These are phyloP conservation scores for Xenus cinereus DNA, from an alignment of 2,113 vertebrate genomes.

Conservation along the genomic window DNA sequence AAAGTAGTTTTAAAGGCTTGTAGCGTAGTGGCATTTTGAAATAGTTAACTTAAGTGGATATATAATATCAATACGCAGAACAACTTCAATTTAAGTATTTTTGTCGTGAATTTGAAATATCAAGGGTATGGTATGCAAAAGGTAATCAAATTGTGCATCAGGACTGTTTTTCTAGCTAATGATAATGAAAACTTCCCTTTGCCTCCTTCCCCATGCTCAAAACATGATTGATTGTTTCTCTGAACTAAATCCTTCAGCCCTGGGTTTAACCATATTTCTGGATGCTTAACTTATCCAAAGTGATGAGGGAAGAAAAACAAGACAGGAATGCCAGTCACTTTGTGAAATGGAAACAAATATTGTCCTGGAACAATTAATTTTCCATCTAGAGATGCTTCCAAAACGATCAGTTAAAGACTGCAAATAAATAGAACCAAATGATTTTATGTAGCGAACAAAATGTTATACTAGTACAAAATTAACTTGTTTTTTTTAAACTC, in stretches of 20 bases:
- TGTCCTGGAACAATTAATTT: constrained; percentile 36
- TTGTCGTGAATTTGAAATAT: constrained; percentile 26
- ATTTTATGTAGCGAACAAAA: constrained; percentile 1
- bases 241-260: constrained; percentile 51
- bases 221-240: constrained; percentile 47
- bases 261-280: constrained; percentile 11
- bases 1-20: background rate
- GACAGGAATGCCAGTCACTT: background rate
- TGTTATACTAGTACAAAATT: background rate
- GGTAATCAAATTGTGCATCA: background rate
- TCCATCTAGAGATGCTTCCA: background rate
- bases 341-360: constrained; percentile 18
- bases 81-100: background rate
- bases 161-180: constrained; percentile 28
- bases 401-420: background rate
- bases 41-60: background rate
- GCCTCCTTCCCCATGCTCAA: background rate
- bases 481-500: background rate
- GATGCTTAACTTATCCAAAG: constrained; percentile 36
- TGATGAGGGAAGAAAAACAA: constrained; percentile 39
- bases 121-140: background rate
- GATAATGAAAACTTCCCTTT: constrained; percentile 42
- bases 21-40: background rate
- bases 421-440: background rate
- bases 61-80: background rate